Evolutionary conservation across 2,113 vertebrate species (phyloP).

Genomic region (Columba livia): DNA sequence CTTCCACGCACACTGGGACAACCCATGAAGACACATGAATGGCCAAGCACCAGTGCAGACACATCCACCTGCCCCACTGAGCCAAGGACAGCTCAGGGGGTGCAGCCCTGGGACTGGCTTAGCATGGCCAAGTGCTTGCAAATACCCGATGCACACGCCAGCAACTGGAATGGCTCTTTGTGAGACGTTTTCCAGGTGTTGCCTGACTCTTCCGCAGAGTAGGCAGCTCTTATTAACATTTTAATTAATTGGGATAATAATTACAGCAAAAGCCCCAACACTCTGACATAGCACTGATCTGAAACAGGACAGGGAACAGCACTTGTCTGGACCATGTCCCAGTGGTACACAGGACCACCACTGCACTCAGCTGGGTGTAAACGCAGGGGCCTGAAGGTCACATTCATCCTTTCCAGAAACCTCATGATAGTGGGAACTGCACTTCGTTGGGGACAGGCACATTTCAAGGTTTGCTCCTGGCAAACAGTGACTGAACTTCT

Average conservation of each 20-base stretch:
- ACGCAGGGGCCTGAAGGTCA: neutral
- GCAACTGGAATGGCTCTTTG: conserved; percentile 9
- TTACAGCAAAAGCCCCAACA: neutral
- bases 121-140: conserved; percentile 19
- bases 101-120: neutral
- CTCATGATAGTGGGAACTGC: neutral
- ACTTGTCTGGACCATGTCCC: neutral
- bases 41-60: neutral
- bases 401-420: neutral
- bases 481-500: neutral
- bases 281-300: neutral
- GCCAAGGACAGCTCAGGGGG: neutral
- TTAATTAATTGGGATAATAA: conserved; percentile 32
- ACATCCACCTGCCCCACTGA: neutral
- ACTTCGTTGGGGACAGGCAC: neutral
- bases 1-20: neutral
- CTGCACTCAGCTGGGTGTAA: neutral
- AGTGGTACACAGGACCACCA: neutral
- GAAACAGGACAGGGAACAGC: conserved; percentile 23
- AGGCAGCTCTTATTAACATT: neutral
- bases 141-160: neutral
- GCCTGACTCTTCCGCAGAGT: neutral
- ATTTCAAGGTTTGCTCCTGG: neutral
- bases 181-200: neutral
- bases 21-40: neutral